Evolutionary conservation across 2,113 vertebrate genomes (phyloP), one percentile per base, ranked within the genome.

Genomic region (Perca fluviatilis): DNA sequence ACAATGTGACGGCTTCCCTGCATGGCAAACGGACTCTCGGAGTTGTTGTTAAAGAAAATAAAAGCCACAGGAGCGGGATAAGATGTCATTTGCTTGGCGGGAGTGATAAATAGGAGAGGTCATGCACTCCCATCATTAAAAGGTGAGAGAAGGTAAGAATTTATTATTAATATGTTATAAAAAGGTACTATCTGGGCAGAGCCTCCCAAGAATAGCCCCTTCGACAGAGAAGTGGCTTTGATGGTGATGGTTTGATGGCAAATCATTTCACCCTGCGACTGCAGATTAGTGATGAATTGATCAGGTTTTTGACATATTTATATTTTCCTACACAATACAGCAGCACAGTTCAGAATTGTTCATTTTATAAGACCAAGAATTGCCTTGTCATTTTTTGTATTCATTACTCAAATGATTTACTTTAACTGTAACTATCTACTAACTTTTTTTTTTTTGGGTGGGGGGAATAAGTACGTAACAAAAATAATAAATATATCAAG

Each of bases 11-110:
- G 91, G 89, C 84, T 86, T 86, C 91, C 80, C 93, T 36, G 88
- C 86, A 83, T 6, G 85, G 86, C 62, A 66, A 83, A 75, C 47
- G 21, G 46, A 67, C 69, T 14, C 80, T 79, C 72, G 83, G 83
- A 71, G 80, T 88, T 92, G 88, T 92, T 91, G 92, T 92, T 89
- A 81, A 80, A 77, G 88, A 83, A 93, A 90, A 92, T 89, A 93
- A 88, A 86, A 89, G 78, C 87, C 81, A 76, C 67, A 23, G 79
- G 86, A 68, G 83, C 21, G 2, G 57, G 74, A 47, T 67, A 58
- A 87, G 82, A 84, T 75, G 82, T 85, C 87, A 89, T 88, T 86
- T 77, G 89, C 73, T 67, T 69, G 87, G 83, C 75, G 63, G 70
- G 86, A 81, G 86, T 72, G 87, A 90, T 91, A 92, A 88, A 91